These are phyloP conservation scores for Acanthis flammea DNA, from an alignment of 2,797 vertebrate species.

Conservation along the genomic window DNA sequence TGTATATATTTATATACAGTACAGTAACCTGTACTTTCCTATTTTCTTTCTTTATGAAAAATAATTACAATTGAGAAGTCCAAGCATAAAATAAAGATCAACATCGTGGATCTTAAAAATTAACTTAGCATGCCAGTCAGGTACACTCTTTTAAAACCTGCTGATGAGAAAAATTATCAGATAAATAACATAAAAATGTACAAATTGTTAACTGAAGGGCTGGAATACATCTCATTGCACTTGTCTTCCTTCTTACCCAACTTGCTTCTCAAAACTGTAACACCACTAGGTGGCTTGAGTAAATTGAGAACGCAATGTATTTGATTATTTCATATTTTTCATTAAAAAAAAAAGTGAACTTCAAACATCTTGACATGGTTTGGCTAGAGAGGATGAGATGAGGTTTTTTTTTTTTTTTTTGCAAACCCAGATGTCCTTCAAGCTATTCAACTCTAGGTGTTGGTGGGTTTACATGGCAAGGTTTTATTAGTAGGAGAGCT, in stretches of 20 bases:
- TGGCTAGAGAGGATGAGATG: background rate
- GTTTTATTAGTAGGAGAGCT: background rate
- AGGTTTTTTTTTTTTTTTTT: background rate
- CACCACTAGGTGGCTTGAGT: background rate
- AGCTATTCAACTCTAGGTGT: too few relatives aligned
- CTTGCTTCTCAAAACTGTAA: background rate
- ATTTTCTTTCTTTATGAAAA: background rate
- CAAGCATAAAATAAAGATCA: background rate
- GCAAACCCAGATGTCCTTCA: background rate
- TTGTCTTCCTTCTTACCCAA: background rate
- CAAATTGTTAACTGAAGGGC: background rate
- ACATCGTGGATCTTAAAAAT: background rate
- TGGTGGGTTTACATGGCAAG: background rate
- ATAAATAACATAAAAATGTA: background rate
- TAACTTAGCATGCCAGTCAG: background rate
- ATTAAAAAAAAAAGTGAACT: background rate
- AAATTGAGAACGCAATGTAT: background rate
- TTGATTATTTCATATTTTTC: background rate
- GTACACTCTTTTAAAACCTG: background rate
- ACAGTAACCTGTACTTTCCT: background rate
- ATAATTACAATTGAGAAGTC: background rate
- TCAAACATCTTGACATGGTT: background rate
- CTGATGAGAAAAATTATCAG: background rate
- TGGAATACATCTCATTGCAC: background rate
- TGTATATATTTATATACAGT: background rate